phyloP scores from a whole-genome alignment of 2,797 vertebrate species.

The Mus caroli region DNA sequence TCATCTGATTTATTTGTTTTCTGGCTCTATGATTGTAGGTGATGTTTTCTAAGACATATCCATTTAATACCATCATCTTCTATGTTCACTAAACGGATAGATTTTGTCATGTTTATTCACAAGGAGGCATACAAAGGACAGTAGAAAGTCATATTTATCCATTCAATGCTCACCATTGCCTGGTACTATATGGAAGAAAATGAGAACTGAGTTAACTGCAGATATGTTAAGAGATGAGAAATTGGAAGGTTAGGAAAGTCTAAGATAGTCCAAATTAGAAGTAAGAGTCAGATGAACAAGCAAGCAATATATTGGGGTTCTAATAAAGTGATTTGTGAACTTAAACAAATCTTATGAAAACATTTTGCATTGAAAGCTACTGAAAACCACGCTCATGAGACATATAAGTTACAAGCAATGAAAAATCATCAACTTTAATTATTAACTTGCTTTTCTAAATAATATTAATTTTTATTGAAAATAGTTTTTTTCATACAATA shows the following conservation, averaged over 20 bases:
- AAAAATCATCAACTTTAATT: not conserved
- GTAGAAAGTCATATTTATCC: not conserved
- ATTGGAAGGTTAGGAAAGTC: not conserved
- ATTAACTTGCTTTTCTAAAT: not conserved
- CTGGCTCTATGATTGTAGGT: not conserved
- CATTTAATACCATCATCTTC: constrained; percentile 28
- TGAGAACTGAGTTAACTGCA: not conserved
- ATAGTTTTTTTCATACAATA: not conserved
- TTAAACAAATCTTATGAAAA: not conserved
- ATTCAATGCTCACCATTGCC: not conserved
- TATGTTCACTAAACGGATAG: not conserved
- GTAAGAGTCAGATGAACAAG: not conserved
- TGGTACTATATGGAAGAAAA: not conserved
- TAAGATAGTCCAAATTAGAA: constrained; percentile 40
- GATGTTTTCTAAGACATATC: not conserved
- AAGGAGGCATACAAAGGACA: not conserved
- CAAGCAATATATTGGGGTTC: not conserved
- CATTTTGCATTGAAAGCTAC: constrained; percentile 32
- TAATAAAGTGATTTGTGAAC: not conserved
- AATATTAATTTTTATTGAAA: not conserved
- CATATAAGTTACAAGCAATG: not conserved
- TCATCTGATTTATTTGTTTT: not conserved
- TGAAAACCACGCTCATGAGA: not conserved
- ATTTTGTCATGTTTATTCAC: not conserved
- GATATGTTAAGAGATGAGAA: not conserved